Conservation (phyloP, 2,888 invertebrate genomes). For the Drosophila histrio region DNA sequence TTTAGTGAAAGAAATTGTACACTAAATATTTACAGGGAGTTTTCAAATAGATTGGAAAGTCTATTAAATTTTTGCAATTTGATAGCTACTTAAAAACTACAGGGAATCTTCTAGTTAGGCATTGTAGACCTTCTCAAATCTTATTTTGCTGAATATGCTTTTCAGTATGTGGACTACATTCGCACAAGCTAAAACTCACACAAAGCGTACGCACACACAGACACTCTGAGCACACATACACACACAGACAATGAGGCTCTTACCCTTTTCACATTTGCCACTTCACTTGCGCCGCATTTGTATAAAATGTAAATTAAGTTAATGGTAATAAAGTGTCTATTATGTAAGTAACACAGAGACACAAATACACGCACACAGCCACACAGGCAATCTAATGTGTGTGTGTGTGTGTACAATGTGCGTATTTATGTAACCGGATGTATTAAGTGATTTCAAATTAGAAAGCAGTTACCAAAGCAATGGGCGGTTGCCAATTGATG, state of each 20-base stretch:
- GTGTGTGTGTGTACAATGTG: neutral
- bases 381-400: neutral
- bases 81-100: neutral
- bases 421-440: constrained; percentile 32
- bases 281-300: constrained; percentile 62
- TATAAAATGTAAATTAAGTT: constrained; percentile 74
- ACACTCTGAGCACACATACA: neutral
- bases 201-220: neutral
- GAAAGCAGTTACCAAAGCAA: constrained; percentile 15
- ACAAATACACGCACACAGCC: neutral
- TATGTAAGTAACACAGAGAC: constrained; percentile 57
- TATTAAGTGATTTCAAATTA: constrained; percentile 70
- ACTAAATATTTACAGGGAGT: neutral
- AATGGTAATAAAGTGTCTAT: constrained; percentile 76
- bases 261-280: constrained; percentile 56
- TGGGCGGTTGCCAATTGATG: constrained; percentile 13
- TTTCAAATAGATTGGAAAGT: neutral
- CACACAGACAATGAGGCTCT: constrained; percentile 28
- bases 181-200: constrained; percentile 13
- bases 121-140: no score
- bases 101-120: constrained; percentile 2
- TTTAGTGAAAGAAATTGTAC: no score
- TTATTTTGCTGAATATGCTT: constrained; percentile 28
- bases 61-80: neutral
- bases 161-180: constrained; percentile 4